Percentiles rank a stretch among this genome's conserved stretches.
Evolutionary conservation across 2,888 invertebrate species (phyloP).

Genomic region (Conops quadrifasciatus): DNA sequence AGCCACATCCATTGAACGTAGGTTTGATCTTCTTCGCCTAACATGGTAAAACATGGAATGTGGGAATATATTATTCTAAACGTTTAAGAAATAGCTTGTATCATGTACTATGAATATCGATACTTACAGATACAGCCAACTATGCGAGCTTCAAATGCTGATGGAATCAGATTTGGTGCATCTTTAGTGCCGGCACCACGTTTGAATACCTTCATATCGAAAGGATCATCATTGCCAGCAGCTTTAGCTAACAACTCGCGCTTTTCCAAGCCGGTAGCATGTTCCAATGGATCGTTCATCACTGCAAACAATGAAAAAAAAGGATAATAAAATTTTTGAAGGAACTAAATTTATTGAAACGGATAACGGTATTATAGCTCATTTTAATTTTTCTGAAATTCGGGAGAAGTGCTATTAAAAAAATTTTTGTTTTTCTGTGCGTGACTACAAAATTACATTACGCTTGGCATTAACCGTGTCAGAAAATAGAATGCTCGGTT

Average conservation of each 20-base stretch:
- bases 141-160: conserved; percentile 87
- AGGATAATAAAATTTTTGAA: not conserved
- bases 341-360: not conserved
- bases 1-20: conserved; percentile 95
- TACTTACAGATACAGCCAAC: conserved; percentile 91
- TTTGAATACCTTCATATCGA: conserved; percentile 83
- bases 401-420: not conserved
- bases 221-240: conserved; percentile 89
- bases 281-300: conserved; percentile 89
- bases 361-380: too few relatives aligned
- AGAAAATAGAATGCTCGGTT: conserved; percentile 32
- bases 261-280: conserved; percentile 92
- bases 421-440: not conserved
- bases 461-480: too few relatives aligned
- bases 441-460: too few relatives aligned
- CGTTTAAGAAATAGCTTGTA: not conserved
- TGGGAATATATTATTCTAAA: not conserved
- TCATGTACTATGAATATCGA: not conserved
- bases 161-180: conserved; percentile 88
- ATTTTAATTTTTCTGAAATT: not conserved
- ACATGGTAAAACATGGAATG: too few relatives aligned
- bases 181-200: conserved; percentile 84
- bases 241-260: conserved; percentile 86
- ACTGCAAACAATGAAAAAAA: conserved; percentile 64
- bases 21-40: conserved; percentile 88